Conservation (phyloP, 2,888 invertebrate genomes). For the Oithona nana region DNA sequence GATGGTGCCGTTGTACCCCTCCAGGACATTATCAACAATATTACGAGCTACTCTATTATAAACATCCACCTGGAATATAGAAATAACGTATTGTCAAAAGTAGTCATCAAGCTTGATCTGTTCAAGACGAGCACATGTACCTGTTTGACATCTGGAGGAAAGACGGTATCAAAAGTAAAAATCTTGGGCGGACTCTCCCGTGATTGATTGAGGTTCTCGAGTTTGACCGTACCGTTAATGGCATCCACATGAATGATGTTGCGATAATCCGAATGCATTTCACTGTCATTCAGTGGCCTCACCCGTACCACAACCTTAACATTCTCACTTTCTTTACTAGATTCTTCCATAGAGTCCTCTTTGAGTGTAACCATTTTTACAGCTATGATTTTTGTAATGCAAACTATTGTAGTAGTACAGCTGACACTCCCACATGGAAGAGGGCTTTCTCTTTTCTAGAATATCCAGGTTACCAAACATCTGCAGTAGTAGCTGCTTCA, state of each 20-base stretch:
- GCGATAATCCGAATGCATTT: slow-evolving; percentile 47
- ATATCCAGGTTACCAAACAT: no score
- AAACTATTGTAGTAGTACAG: no score
- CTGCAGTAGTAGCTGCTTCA: no score
- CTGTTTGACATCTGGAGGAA: slow-evolving; percentile 41
- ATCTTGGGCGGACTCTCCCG: slow-evolving; percentile 44
- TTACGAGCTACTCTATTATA: slow-evolving; percentile 91
- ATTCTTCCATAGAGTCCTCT: not conserved
- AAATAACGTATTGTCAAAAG: no score
- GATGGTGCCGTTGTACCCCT: slow-evolving; percentile 33
- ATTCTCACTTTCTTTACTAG: slow-evolving; percentile 42
- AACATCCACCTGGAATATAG: slow-evolving; percentile 63
- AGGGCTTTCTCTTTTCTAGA: not conserved
- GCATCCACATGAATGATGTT: slow-evolving; percentile 56
- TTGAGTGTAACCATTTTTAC: not conserved
- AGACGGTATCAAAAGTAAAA: slow-evolving; percentile 88
- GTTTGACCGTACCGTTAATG: slow-evolving; percentile 53
- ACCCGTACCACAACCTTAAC: slow-evolving; percentile 88
- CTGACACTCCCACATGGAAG: not conserved
- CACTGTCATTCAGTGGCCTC: slow-evolving; percentile 73
- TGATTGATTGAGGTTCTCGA: slow-evolving; percentile 29
- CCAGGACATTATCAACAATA: slow-evolving; percentile 85
- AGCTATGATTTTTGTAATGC: no score
- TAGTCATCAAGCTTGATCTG: slow-evolving; percentile 63
- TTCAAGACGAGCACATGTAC: not conserved